These are phyloP conservation scores for Mandrillus leucophaeus DNA, from an alignment of 2,113 vertebrate species.

Conservation along the genomic window DNA sequence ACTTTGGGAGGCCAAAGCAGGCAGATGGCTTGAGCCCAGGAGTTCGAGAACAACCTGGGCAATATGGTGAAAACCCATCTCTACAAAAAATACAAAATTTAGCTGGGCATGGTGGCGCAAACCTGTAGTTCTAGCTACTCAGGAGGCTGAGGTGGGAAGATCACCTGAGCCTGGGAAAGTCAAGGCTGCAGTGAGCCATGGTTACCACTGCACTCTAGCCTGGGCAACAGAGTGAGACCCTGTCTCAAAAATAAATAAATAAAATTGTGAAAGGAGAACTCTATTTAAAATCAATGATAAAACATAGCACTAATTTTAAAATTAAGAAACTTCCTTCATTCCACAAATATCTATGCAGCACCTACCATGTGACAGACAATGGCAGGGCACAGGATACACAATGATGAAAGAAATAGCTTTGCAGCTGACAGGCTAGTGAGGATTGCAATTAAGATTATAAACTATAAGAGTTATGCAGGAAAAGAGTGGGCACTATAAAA, in stretches of 20 bases:
- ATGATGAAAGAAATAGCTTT: not conserved
- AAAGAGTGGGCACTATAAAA: not conserved
- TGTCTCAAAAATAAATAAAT: not conserved
- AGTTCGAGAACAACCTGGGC: not conserved
- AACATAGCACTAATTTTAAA: not conserved
- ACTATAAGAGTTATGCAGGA: not conserved
- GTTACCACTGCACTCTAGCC: not conserved
- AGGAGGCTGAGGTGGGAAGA: not conserved
- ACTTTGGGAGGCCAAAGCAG: not conserved
- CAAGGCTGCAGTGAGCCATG: not conserved
- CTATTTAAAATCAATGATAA: not conserved
- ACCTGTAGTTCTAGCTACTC: not conserved
- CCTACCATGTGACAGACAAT: not conserved
- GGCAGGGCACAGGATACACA: not conserved
- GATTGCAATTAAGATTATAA: not conserved
- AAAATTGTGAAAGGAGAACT: not conserved
- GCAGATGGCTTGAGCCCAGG: not conserved
- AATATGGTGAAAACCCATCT: not conserved
- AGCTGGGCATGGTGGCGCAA: not conserved
- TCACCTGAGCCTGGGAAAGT: not conserved
- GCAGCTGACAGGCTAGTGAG: not conserved
- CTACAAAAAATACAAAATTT: not conserved
- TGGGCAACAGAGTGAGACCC: not conserved
- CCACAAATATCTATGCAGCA: not conserved
- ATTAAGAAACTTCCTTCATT: not conserved